Evolutionary conservation across 2,797 vertebrate species (phyloP), one percentile per base, ranked within the genome.

Genomic region (Morus bassanus): DNA sequence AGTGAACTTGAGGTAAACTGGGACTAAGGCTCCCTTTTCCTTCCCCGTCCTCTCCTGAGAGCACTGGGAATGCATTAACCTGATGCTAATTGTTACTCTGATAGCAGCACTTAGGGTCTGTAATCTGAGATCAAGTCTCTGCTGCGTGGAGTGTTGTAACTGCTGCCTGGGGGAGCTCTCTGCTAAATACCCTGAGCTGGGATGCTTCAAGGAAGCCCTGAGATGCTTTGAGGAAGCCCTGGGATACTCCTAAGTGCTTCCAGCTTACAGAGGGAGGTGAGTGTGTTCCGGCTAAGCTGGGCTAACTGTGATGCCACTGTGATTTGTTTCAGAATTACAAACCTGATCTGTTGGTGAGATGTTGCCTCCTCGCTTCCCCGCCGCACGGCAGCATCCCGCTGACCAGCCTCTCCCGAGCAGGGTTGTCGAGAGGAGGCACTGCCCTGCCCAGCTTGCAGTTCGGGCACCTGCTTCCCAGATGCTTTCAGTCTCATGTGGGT

Each of bases 331-430:
- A 35, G 67, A 79, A n/a, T 75, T 57, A 50, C 18, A 9, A 17
- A 24, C 23, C n/a, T 50, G 39, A 51, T 80, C 22, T 68, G 39
- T 45, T 48, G 83, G 24, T 43, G 78, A 65, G 37, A 6, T 30
- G 25, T 14, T 48, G 18, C 53, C 39, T 76, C 43, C 31, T 79
- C 3, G 0, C 37, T 74, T 72, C 19, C 18, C 18, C 0, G 2
- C 30, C 0, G 0, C 53, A 14, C 0, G 3, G 11, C 53, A 64
- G 53, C 50, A 5, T 50, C n/a, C 28, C 0, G 1, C 39, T 64
- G 46, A 35, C 68, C 30, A 46, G 33, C 30, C 18, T 46, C 21
- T 54, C 48, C 23, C 0, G 4, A 39, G 6, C 45, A 72, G 86
- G 25, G 48, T 5, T 88, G 51, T 65, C 51, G 51, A 25, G 51